Evolutionary conservation across 2,888 invertebrate genomes (phyloP).

Genomic region (Brachynemurus nebulosus): DNA sequence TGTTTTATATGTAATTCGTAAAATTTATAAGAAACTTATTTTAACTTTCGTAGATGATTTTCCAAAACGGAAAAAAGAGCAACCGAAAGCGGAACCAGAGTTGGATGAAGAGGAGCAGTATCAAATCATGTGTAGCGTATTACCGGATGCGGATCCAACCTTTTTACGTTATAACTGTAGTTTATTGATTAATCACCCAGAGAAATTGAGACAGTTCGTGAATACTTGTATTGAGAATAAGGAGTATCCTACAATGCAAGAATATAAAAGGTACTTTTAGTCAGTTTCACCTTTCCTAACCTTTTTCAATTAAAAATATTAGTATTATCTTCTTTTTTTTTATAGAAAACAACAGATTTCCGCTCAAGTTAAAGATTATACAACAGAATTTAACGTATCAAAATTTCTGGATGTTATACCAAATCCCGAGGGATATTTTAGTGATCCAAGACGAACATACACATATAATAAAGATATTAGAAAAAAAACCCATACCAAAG

Average conservation of each 20-base stretch:
- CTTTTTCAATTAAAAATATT: too few relatives aligned
- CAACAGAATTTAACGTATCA: conserved; percentile 29
- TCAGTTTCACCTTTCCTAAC: too few relatives aligned
- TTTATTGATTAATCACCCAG: background rate
- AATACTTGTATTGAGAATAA: background rate
- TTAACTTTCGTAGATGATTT: background rate
- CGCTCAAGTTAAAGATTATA: conserved; percentile 31
- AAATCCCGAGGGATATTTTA: conserved; percentile 29
- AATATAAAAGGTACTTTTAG: too few relatives aligned
- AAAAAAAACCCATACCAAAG: conserved; percentile 16
- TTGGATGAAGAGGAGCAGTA: conserved; percentile 6
- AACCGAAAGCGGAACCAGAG: background rate
- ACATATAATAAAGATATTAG: conserved; percentile 2
- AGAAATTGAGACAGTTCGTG: background rate
- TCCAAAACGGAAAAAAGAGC: background rate
- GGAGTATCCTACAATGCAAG: conserved; percentile 6
- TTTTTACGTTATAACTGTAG: conserved; percentile 1
- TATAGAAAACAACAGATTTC: conserved; percentile 24
- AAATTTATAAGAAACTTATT: too few relatives aligned
- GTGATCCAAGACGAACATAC: background rate
- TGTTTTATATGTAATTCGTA: too few relatives aligned
- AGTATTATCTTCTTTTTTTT: conserved; percentile 12
- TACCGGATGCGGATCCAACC: conserved; percentile 6
- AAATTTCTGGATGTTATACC: conserved; percentile 33
- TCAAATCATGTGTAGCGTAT: background rate